phyloP scores from a whole-genome alignment of 1,140 invertebrate genomes.

The Macrotrachela quadricornifera region DNA sequence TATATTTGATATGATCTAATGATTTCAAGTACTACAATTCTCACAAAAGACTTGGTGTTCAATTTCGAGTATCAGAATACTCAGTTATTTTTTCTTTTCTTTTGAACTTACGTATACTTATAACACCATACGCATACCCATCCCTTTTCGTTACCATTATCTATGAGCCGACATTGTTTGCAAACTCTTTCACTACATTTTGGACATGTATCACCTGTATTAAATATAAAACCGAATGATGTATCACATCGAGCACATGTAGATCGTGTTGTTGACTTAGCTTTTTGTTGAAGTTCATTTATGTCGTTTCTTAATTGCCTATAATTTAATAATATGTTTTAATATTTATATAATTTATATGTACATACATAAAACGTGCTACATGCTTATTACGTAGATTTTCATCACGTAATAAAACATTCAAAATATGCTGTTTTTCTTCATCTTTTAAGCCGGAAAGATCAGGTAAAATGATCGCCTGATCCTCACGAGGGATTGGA shows the following conservation, averaged over 20 bases:
- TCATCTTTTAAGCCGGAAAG: constrained; percentile 1
- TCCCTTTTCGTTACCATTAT: too few species aligned
- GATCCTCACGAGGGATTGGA: too few species aligned
- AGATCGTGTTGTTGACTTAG: not conserved
- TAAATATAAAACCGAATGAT: constrained; percentile 6
- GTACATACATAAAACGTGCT: constrained; percentile 5
- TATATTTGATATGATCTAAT: too few species aligned
- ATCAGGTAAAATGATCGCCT: not conserved
- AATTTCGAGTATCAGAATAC: too few species aligned
- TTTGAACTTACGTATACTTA: too few species aligned
- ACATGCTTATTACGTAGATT: constrained; percentile 2
- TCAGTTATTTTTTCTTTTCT: too few species aligned
- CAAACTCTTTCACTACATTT: not conserved
- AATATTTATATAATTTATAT: not conserved
- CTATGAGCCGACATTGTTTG: not conserved
- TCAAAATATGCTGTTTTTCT: constrained; percentile 4
- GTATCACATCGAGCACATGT: constrained; percentile 6
- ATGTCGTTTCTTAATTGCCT: too few species aligned
- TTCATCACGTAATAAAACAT: constrained; percentile 4
- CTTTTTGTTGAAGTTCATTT: too few species aligned
- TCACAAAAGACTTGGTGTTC: too few species aligned
- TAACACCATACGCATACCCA: too few species aligned
- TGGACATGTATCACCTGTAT: constrained; percentile 1
- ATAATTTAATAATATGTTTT: too few species aligned
- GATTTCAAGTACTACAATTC: too few species aligned